Evolutionary conservation across 2,113 vertebrate genomes (phyloP).

Genomic region (Edolisoma coerulescens): DNA sequence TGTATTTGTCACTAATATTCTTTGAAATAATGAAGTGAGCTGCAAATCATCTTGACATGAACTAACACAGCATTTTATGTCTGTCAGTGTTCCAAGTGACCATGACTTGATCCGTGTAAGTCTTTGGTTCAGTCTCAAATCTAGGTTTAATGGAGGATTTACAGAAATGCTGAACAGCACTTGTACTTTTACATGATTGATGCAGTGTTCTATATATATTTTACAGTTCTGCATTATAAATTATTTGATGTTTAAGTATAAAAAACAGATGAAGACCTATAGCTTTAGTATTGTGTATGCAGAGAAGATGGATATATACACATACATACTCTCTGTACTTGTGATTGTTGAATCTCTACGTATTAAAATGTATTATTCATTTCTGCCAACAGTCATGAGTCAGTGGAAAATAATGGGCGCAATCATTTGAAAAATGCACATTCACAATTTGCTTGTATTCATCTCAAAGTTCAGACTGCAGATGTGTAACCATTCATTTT

Average conservation of each 20-base stretch:
- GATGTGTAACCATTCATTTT: conserved; percentile 32
- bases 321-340: neutral
- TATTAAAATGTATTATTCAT: conserved; percentile 28
- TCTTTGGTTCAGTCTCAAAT: conserved; percentile 47
- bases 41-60: conserved; percentile 33
- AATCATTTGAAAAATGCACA: conserved; percentile 36
- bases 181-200: conserved; percentile 41
- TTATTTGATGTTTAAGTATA: conserved; percentile 55
- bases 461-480: conserved; percentile 14
- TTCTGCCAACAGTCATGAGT: conserved; percentile 15
- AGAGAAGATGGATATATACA: neutral
- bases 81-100: conserved; percentile 40
- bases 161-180: conserved; percentile 35
- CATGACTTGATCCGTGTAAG: conserved; percentile 40
- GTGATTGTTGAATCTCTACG: neutral
- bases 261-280: conserved; percentile 63
- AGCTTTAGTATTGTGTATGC: neutral
- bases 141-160: conserved; percentile 59
- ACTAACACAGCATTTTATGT: conserved; percentile 21
- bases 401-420: neutral
- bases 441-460: conserved; percentile 23
- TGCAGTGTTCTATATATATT: conserved; percentile 39
- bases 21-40: conserved; percentile 37
- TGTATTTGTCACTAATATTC: neutral
- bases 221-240: conserved; percentile 46